Base-by-base conservation (phyloP, 2,797 vertebrate genomes). In the Percopsis omiscomaycus region DNA sequence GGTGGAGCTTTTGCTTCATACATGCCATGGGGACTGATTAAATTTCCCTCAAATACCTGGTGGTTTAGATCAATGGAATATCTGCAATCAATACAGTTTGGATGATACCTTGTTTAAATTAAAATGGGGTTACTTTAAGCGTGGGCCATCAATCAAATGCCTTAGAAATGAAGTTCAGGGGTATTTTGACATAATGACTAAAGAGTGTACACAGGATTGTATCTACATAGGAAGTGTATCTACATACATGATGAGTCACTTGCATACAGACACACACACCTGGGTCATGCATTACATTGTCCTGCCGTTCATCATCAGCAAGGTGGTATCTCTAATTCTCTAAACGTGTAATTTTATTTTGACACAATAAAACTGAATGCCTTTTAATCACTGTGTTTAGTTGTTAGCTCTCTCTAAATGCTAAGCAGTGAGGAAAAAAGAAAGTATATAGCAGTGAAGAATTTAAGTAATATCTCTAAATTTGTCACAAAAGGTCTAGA, bases 21-120 rank as follows among this genome's bases (percentile, higher is more conserved):
- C 56, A 66, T 65, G 42, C 65, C 54, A 69, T 9, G 60, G 37
- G 66, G 65, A 78, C 68, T 82, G 69, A 86, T 82, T 65, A 71
- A 75, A 75, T 82, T 74, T 71, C 27, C 61, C 63, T 76, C 62
- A 64, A 79, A 48, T 42, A 74, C 30, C 22, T 66, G 30, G 63
- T 52, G 47, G 69, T 55, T 30, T 14, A 76, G 71, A 80, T 79
- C 69, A 75, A 72, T 66, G 54, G 54, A 78, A 77, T 67, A 29
- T 66, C 45, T 50, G 56, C 61, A 59, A 77, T 59, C 46, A 70
- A 52, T 76, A 69, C 45, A 64, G 53, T 59, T 63, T 73, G 29
- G 11, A 29, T 51, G 54, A 73, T 55, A 48, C 67, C 51, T 44
- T 28, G 55, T 75, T 71, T 64, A 80, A 78, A 78, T 66, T 73